These are phyloP conservation scores for Otolemur garnettii DNA, from an alignment of 2,113 vertebrate genomes.

Conservation along the genomic window DNA sequence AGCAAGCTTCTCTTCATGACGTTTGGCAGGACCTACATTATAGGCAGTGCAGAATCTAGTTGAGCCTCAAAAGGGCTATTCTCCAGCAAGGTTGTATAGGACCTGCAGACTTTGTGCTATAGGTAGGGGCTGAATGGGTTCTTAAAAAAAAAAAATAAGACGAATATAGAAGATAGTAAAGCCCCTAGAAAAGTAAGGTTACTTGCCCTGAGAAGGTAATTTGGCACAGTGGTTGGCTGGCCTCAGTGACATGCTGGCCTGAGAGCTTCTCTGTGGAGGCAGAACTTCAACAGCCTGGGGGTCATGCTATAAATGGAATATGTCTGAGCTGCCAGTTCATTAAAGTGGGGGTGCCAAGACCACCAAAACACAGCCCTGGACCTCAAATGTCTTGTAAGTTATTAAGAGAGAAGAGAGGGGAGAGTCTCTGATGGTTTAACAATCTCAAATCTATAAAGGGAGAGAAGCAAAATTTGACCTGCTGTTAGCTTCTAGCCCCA, in stretches of 20 bases:
- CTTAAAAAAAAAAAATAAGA: not conserved
- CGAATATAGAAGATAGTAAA: not conserved
- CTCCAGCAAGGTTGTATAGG: not conserved
- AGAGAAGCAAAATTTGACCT: not conserved
- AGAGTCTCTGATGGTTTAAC: not conserved
- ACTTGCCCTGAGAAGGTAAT: not conserved
- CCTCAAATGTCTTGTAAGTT: conserved; percentile 16
- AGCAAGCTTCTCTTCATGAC: not conserved
- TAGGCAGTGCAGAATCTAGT: not conserved
- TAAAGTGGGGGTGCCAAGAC: not conserved
- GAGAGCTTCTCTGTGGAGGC: not conserved
- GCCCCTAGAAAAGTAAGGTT: not conserved
- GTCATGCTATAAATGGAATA: not conserved
- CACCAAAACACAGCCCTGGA: not conserved
- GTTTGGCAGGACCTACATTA: not conserved
- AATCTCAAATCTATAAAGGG: not conserved
- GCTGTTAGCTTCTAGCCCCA: not conserved
- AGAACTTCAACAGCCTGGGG: not conserved
- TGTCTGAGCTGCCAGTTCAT: not conserved
- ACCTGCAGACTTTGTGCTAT: not conserved
- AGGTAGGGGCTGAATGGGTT: not conserved
- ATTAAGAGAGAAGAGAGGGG: not conserved
- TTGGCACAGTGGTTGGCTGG: not conserved
- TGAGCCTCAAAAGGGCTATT: not conserved
- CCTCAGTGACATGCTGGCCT: not conserved